phyloP scores from a whole-genome alignment of 2,113 vertebrate genomes.

The Leiothrix lutea region DNA sequence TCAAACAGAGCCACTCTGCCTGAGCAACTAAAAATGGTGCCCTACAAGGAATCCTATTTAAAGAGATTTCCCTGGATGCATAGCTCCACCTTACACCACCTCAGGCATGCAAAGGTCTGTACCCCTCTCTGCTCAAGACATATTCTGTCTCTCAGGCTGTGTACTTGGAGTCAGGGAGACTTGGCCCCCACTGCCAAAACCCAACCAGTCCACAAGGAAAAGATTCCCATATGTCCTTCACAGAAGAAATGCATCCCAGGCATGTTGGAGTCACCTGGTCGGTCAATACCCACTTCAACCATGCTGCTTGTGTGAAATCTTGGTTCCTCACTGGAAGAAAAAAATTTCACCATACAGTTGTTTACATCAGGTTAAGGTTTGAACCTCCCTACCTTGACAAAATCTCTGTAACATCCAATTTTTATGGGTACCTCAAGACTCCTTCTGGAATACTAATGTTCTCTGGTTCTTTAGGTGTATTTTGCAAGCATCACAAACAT shows the following conservation, averaged over 20 bases:
- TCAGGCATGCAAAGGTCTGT: not conserved
- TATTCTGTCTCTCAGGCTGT: not conserved
- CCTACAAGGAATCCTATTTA: not conserved
- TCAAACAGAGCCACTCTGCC: not conserved
- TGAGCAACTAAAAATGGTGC: not conserved
- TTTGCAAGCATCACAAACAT: slow-evolving; percentile 71
- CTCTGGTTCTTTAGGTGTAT: slow-evolving; percentile 70
- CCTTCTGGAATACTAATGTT: slow-evolving; percentile 67
- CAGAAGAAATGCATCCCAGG: not conserved
- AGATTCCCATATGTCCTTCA: not conserved
- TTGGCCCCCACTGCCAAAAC: not conserved
- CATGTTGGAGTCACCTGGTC: not conserved
- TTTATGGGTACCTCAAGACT: slow-evolving; percentile 64
- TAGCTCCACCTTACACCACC: rapidly evolving
- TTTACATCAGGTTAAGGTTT: not conserved
- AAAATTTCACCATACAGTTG: not conserved
- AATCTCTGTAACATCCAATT: slow-evolving; percentile 51
- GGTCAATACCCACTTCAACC: not conserved
- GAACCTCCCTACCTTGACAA: slow-evolving; percentile 47
- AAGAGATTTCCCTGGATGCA: not conserved
- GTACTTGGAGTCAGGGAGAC: not conserved
- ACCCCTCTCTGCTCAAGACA: not conserved
- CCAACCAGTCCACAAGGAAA: not conserved
- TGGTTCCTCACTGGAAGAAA: not conserved
- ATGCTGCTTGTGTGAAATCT: not conserved